Base-by-base conservation (phyloP, 2,113 vertebrate genomes). In the Ochotona curzoniae region DNA sequence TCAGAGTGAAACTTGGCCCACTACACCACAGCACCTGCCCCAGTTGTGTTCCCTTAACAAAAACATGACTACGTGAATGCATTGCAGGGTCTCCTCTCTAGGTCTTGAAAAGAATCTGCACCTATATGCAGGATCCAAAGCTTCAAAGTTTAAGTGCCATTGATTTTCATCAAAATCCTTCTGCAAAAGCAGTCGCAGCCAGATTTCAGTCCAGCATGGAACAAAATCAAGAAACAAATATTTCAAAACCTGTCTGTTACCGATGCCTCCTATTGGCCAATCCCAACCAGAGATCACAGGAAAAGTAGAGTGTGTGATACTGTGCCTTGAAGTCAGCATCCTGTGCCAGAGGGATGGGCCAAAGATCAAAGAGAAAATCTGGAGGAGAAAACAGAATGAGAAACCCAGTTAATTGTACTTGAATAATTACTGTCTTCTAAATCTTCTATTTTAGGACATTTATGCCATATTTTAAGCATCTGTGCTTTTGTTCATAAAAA, bases 391-490 rank as follows among this genome's bases (percentile, higher is more conserved):
- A 74, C 5, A 54, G 28, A 67, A 51, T 80, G 60, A 90, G 35
- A 74, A 84, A n/a, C 26, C 47, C 60, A 87, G 57, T 38, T 95
- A 71, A 71, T 54, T 91, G 64, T 60, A 30, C 61, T 67, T 85
- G 21, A 89, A 91, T 91, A 70, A 88, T 71, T 73, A 71, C 28
- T 84, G 12, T 35, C 57, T 49, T 80, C 28, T 73, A 83, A 93
- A 82, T 13, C 28, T 80, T 71, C 32, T 25, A 54, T 95, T 80
- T 82, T 90, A 81, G 1, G 76, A 10, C 11, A 73, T 60, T 71
- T 83, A 35, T 66, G 32, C 17, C 30, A 75, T 92, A 73, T 79
- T 88, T 69, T 2, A 35, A 35, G 15, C 28, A 86, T 91, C 47
- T 66, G 2, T 83, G 23, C 6, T 92, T 63, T 11, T 83, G 64